A percentile compares a stretch with the other conserved stretches of the same genome.
Evolutionary conservation across 2,797 vertebrate genomes (phyloP).

Genomic region (Enteromius fasciolatus): DNA sequence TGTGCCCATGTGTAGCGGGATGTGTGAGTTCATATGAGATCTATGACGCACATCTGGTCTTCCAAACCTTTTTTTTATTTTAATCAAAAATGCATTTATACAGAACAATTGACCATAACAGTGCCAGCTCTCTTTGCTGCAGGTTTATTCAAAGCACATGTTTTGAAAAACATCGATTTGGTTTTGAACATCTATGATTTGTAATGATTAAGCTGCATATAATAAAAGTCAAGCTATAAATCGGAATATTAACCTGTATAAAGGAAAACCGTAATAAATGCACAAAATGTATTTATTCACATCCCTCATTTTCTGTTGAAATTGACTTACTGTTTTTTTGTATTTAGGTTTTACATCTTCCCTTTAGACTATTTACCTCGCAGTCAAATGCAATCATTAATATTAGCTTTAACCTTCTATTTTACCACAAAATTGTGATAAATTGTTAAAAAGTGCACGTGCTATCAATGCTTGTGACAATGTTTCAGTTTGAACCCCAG

Average conservation of each 20-base stretch:
- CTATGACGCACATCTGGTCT: conserved; percentile 39
- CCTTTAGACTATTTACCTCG: neutral
- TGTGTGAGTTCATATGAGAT: conserved; percentile 44
- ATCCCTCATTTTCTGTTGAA: neutral
- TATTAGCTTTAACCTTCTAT: neutral
- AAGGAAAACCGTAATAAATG: neutral
- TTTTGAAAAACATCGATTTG: conserved; percentile 6
- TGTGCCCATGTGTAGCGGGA: conserved; percentile 49
- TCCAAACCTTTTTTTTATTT: conserved; percentile 20
- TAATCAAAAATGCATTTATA: conserved; percentile 38
- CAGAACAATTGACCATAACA: neutral
- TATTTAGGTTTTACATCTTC: neutral
- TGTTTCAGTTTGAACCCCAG: neutral
- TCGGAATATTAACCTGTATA: neutral
- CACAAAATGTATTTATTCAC: neutral
- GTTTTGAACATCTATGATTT: neutral
- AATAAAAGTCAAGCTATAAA: conserved; percentile 1
- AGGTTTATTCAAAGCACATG: conserved; percentile 20
- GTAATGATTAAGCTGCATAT: neutral
- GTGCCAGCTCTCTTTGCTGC: conserved; percentile 20
- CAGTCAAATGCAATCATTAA: neutral
- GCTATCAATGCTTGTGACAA: neutral
- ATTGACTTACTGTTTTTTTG: neutral
- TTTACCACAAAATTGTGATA: neutral
- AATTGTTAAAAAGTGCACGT: neutral